A percentile compares a stretch with the other conserved stretches of the same genome.
Evolutionary conservation across 1,140 invertebrate species (phyloP).

Genomic region (Monomorium pharaonis): DNA sequence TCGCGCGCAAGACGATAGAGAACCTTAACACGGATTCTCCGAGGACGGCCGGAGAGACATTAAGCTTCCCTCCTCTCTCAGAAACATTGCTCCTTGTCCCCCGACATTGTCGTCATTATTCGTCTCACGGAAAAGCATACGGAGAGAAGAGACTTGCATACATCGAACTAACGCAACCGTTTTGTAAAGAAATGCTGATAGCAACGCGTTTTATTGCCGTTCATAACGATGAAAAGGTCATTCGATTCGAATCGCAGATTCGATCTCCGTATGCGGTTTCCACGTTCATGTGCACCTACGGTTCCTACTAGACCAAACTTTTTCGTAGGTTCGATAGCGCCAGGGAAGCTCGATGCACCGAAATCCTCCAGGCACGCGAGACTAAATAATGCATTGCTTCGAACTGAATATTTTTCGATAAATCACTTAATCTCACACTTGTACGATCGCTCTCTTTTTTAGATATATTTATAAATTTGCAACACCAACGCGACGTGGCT

Average conservation of each 20-base stretch:
- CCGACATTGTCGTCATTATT: constrained; percentile 27
- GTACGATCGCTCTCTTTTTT: constrained; percentile 17
- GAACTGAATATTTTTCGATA: constrained; percentile 22
- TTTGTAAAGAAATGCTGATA: constrained; percentile 13
- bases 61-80: background rate
- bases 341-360: background rate
- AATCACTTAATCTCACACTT: background rate
- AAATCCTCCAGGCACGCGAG: background rate
- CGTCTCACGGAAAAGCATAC: constrained; percentile 21
- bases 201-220: constrained; percentile 27
- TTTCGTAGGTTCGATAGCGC: constrained; percentile 19
- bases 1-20: background rate
- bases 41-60: background rate
- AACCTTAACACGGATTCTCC: constrained; percentile 45
- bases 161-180: background rate
- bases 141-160: background rate
- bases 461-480: constrained; percentile 36
- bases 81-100: constrained; percentile 6
- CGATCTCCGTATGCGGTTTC: constrained; percentile 35
- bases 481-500: background rate
- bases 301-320: constrained; percentile 55
- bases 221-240: constrained; percentile 8
- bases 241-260: constrained; percentile 14
- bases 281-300: constrained; percentile 27
- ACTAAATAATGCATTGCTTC: constrained; percentile 30